phyloP scores from a whole-genome alignment of 2,888 invertebrate species.

The Chrysotoxum bicinctum region DNA sequence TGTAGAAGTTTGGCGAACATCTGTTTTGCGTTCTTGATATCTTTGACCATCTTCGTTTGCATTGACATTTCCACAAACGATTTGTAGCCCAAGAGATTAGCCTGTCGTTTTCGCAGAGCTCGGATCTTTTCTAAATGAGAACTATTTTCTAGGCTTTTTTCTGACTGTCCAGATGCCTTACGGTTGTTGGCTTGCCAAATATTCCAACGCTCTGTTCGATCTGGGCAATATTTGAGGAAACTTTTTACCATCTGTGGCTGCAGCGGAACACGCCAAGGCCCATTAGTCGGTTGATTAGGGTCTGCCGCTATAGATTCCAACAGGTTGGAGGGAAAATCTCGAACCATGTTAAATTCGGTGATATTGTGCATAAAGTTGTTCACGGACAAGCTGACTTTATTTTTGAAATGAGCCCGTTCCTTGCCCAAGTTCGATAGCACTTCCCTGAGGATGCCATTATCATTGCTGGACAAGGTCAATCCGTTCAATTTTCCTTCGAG shows the following conservation, averaged over 20 bases:
- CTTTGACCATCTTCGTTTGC: conserved; percentile 96
- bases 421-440: conserved; percentile 83
- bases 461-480: conserved; percentile 84
- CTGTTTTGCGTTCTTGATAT: conserved; percentile 87
- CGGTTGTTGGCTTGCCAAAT: conserved; percentile 91
- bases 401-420: conserved; percentile 85
- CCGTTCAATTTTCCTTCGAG: conserved; percentile 93
- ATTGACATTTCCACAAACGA: conserved; percentile 93
- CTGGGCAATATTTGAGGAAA: conserved; percentile 93
- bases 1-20: conserved; percentile 86
- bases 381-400: conserved; percentile 86
- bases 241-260: conserved; percentile 87
- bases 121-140: conserved; percentile 90
- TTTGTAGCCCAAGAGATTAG: conserved; percentile 89
- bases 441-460: conserved; percentile 83
- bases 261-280: conserved; percentile 93
- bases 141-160: conserved; percentile 87
- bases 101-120: conserved; percentile 86
- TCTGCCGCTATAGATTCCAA: conserved; percentile 86
- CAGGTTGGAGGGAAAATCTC: conserved; percentile 88
- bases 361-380: conserved; percentile 87
- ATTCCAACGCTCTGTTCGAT: conserved; percentile 90
- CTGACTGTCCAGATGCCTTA: conserved; percentile 86
- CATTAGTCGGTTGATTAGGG: conserved; percentile 84
- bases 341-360: conserved; percentile 85